phyloP scores from a whole-genome alignment of 2,113 vertebrate genomes.

The Labrus mixtus region DNA sequence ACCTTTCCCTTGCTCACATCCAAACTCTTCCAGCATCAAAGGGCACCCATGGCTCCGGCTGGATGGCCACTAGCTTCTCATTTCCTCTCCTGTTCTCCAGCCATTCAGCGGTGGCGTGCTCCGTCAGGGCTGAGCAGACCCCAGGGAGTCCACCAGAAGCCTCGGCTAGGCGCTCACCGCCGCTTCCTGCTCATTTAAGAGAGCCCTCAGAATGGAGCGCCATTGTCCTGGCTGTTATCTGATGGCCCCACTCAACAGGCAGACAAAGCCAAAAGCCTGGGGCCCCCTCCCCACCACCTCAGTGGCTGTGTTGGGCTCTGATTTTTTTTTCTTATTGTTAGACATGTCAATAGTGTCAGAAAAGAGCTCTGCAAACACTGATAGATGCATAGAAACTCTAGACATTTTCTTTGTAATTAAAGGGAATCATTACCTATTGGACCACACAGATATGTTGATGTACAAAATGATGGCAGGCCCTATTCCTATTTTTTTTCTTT shows the following conservation, averaged over 20 bases:
- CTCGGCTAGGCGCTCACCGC: conserved; percentile 76
- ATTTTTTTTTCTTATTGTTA: conserved; percentile 22
- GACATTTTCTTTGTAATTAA: neutral
- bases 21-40: conserved; percentile 78
- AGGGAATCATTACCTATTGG: neutral
- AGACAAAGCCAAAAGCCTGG: conserved; percentile 82
- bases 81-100: conserved; percentile 81
- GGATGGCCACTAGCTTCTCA: conserved; percentile 83
- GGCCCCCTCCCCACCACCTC: conserved; percentile 46
- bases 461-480: neutral
- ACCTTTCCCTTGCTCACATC: conserved; percentile 58
- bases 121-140: conserved; percentile 82
- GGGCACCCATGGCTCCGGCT: conserved; percentile 79
- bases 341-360: conserved; percentile 46
- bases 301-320: conserved; percentile 45
- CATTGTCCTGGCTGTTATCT: conserved; percentile 87
- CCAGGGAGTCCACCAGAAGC: conserved; percentile 82
- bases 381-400: conserved; percentile 15
- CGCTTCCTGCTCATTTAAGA: conserved; percentile 87
- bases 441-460: neutral
- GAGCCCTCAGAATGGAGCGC: conserved; percentile 81
- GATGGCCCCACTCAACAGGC: conserved; percentile 81
- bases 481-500: no score
- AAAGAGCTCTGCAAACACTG: conserved; percentile 44
- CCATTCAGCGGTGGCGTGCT: conserved; percentile 77